Conservation (phyloP, 2,888 invertebrate species). For the Aleiodes alternator region DNA sequence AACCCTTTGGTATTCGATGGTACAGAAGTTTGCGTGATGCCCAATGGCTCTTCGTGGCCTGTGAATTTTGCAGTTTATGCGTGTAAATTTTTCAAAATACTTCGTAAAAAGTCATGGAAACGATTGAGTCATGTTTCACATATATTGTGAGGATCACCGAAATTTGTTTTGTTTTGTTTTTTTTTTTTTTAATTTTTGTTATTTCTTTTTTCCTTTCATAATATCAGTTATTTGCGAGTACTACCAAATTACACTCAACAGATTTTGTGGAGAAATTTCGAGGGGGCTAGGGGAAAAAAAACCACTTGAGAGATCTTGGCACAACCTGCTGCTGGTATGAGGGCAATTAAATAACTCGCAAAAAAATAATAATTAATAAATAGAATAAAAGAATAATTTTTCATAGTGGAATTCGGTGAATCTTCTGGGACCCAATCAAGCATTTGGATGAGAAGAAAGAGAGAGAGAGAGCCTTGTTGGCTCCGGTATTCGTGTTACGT, state of each 20-base stretch:
- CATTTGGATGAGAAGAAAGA: constrained; percentile 5
- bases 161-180: neutral
- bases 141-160: neutral
- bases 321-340: neutral
- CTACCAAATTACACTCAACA: constrained; percentile 22
- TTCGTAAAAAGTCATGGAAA: neutral
- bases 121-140: constrained; percentile 27
- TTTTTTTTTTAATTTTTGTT: neutral
- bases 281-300: neutral
- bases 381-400: constrained; percentile 31
- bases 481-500: constrained; percentile 57
- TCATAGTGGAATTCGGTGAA: constrained; percentile 37
- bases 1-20: constrained; percentile 38
- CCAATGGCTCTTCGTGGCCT: constrained; percentile 41
- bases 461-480: constrained; percentile 36
- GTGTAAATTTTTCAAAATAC: constrained; percentile 30
- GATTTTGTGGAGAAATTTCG: neutral
- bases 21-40: constrained; percentile 44
- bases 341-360: constrained; percentile 33
- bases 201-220: neutral
- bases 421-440: constrained; percentile 29
- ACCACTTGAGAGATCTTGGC: neutral
- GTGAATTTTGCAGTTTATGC: constrained; percentile 44
- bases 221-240: neutral
- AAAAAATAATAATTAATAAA: constrained; percentile 24